Conservation (phyloP, 2,797 vertebrate genomes). For the Galago senegalensis region DNA sequence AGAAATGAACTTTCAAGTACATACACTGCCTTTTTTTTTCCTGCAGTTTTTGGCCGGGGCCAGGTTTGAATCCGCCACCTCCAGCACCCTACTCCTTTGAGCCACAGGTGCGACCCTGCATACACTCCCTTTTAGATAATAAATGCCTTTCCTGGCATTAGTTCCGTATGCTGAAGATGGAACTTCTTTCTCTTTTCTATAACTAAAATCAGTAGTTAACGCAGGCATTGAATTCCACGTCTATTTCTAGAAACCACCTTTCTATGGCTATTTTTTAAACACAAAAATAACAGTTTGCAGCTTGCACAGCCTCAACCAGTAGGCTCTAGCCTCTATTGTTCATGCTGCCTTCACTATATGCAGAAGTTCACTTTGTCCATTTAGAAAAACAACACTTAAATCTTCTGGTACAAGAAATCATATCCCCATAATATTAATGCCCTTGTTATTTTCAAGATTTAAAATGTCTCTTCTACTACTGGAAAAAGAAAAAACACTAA, state of each 20-base stretch:
- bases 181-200: slow-evolving; percentile 25
- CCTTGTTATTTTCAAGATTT: background rate
- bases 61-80: too few species aligned
- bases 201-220: slow-evolving; percentile 51
- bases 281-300: background rate
- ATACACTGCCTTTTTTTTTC: background rate
- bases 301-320: background rate
- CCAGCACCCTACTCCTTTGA: too few species aligned
- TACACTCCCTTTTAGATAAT: slow-evolving; percentile 20
- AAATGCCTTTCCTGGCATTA: slow-evolving; percentile 49
- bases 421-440: background rate
- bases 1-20: background rate
- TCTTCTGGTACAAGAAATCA: background rate
- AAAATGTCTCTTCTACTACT: background rate
- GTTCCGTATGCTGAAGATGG: slow-evolving; percentile 35
- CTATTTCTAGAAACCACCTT: slow-evolving; percentile 49
- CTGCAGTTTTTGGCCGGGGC: too few species aligned
- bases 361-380: slow-evolving; percentile 9
- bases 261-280: slow-evolving; percentile 34
- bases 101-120: too few species aligned
- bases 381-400: background rate
- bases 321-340: background rate
- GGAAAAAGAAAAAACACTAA: background rate
- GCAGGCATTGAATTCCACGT: slow-evolving; percentile 1
- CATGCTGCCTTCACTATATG: background rate